Percentiles rank a stretch among this genome's conserved stretches.
These are phyloP conservation scores for Marmota flaviventris DNA, from an alignment of 2,113 vertebrate species.

Conservation along the genomic window DNA sequence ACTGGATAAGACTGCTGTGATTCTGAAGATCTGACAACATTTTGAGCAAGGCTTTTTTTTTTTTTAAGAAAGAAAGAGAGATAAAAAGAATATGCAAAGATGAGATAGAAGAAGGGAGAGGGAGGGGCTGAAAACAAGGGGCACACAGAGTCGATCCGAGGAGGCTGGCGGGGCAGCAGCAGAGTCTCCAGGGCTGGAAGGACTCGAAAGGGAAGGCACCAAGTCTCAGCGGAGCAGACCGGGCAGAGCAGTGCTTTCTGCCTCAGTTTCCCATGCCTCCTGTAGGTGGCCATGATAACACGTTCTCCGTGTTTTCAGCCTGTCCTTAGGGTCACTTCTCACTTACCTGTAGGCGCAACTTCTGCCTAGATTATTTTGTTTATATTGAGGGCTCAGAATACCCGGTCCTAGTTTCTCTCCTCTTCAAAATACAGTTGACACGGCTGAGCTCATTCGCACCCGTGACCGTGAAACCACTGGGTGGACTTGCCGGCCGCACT, in stretches of 20 bases:
- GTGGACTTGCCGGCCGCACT: accelerated
- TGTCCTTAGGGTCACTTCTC: accelerated
- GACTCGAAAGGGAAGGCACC: too few relatives aligned
- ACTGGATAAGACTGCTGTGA: too few relatives aligned
- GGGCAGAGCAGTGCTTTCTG: accelerated
- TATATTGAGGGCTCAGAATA: neutral
- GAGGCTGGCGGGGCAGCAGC: neutral
- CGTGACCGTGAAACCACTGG: accelerated
- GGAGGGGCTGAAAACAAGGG: neutral
- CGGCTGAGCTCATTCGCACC: accelerated
- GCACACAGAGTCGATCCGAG: accelerated
- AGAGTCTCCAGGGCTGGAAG: neutral
- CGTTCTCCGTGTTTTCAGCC: accelerated
- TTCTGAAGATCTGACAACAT: too few relatives aligned
- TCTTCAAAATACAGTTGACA: neutral
- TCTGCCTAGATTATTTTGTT: neutral
- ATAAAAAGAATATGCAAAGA: neutral
- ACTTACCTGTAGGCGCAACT: neutral
- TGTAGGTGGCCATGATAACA: neutral
- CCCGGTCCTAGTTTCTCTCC: neutral
- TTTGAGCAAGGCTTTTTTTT: neutral
- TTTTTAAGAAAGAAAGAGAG: neutral
- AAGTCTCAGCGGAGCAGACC: accelerated
- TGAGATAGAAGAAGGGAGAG: too few relatives aligned
- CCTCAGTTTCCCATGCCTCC: too few relatives aligned